Base-by-base conservation (phyloP, 2,888 invertebrate species). In the Parthenolecanium corni region DNA sequence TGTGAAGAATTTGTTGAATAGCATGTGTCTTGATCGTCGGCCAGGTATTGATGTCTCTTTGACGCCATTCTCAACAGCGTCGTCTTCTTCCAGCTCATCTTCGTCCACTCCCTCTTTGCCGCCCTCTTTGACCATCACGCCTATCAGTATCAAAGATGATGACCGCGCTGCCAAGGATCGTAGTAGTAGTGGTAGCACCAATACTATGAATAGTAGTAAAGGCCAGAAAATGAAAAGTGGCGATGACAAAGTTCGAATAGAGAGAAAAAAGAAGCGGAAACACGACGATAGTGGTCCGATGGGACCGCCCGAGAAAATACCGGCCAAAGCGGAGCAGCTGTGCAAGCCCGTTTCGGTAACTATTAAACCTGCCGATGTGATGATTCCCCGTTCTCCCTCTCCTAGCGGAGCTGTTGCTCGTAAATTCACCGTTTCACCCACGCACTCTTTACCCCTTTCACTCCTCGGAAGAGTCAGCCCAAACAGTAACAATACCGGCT, bases 271-370 rank as follows among this genome's bases (percentile, higher is more conserved):
- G 20, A 63, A 63, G 53, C 82, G 82, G 69, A 73, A 79, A 18
- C 87, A 88, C 68, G 82, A 86, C 69, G 86, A 87, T 71, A 78
- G 85, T 66, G 83, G 84, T 70, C 80, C 85, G 0, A 86, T 86
- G 86, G 86, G 86, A 1, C 86, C 86, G 0, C 89, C 90, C 0
- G 88, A 88, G 66, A 89, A 89, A 72, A 78, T 86, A 11, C 86
- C 86, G 1, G 80, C 80, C 0, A 84, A 86, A 68, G 83, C 83
- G 70, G 85, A 86, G 69, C 80, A 83, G 1, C 72, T 85, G 23
- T 80, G 80, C 1, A 85, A 85, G 71, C 83, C 85, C 0, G 82
- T 85, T 2, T 82, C 83, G 6, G 83, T 85, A 40, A 85, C 83
- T 72, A 85, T 85, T 65, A 86, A 86, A 72, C 82, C 85, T 0